phyloP scores from a whole-genome alignment of 1,140 invertebrate species.

The Anoplophora glabripennis region DNA sequence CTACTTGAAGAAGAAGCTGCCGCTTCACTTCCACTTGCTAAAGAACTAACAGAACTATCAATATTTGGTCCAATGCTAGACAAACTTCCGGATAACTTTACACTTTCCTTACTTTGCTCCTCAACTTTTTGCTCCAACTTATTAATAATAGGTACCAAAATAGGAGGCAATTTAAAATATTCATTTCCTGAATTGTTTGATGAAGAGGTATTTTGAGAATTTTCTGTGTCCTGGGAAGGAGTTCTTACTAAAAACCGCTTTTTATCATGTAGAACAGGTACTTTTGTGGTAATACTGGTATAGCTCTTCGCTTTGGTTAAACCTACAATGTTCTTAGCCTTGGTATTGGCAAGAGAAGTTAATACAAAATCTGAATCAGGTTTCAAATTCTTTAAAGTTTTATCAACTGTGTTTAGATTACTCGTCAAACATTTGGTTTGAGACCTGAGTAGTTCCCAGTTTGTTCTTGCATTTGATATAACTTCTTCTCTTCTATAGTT shows the following conservation, averaged over 20 bases:
- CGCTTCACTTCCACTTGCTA: constrained; percentile 36
- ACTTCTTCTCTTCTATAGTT: constrained; percentile 70
- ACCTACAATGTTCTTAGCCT: constrained; percentile 3
- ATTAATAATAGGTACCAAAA: constrained; percentile 60
- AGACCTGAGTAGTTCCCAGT: constrained; percentile 71
- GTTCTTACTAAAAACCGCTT: constrained; percentile 45
- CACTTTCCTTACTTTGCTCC: constrained; percentile 6
- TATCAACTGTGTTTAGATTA: constrained; percentile 27
- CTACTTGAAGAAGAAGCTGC: constrained; percentile 18
- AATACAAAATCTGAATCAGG: constrained; percentile 44
- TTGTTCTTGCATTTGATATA: constrained; percentile 76
- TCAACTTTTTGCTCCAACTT: constrained; percentile 38
- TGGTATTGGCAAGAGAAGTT: constrained; percentile 35
- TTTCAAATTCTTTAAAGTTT: constrained; percentile 38
- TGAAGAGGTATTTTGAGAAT: constrained; percentile 49
- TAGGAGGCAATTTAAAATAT: constrained; percentile 63
- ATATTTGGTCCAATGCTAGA: constrained; percentile 65
- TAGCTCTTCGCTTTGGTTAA: constrained; percentile 7
- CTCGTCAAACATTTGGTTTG: constrained; percentile 57
- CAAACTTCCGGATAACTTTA: constrained; percentile 49
- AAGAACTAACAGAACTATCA: constrained; percentile 64
- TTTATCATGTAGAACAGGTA: constrained; percentile 37
- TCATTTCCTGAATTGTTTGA: constrained; percentile 54
- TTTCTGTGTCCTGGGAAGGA: constrained; percentile 57
- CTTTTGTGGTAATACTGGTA: constrained; percentile 25